A percentile compares a stretch with the other conserved stretches of the same genome.
Evolutionary conservation across 2,888 invertebrate genomes (phyloP).

Genomic region (Philereme vetulata): DNA sequence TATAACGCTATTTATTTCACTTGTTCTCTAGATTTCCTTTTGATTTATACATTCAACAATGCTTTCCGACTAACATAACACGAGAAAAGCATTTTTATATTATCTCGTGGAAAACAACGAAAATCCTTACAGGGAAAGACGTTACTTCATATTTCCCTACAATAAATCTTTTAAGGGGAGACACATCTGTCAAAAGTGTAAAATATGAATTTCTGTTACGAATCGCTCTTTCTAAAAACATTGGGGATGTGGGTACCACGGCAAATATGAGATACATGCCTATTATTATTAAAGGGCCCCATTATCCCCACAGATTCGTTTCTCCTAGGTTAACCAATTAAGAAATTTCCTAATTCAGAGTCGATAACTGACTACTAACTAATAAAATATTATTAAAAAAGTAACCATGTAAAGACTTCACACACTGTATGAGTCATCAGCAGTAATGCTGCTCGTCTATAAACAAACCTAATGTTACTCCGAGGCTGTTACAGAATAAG

Average conservation of each 20-base stretch:
- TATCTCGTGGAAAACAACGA: constrained; percentile 68
- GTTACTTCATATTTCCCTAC: constrained; percentile 72
- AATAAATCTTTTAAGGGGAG: constrained; percentile 75
- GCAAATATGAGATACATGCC: too few relatives aligned
- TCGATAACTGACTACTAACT: too few relatives aligned
- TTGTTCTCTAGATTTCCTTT: constrained; percentile 45
- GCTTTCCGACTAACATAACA: constrained; percentile 57
- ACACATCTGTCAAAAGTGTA: constrained; percentile 81
- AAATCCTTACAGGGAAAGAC: constrained; percentile 59
- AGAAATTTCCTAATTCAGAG: too few relatives aligned
- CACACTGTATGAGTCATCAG: too few relatives aligned
- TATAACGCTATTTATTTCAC: constrained; percentile 13
- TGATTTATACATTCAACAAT: constrained; percentile 63
- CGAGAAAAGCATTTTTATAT: constrained; percentile 63
- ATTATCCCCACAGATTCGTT: too few relatives aligned
- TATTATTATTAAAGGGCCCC: too few relatives aligned
- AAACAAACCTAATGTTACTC: too few relatives aligned
- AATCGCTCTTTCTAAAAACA: constrained; percentile 27
- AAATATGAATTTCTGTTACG: constrained; percentile 79
- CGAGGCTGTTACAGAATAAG: too few relatives aligned
- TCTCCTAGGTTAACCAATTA: too few relatives aligned
- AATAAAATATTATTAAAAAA: too few relatives aligned
- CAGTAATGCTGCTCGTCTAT: too few relatives aligned
- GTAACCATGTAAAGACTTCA: too few relatives aligned
- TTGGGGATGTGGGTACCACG: not conserved